Base-by-base conservation (phyloP, 2,113 vertebrate species). In the Uropsilus gracilis region DNA sequence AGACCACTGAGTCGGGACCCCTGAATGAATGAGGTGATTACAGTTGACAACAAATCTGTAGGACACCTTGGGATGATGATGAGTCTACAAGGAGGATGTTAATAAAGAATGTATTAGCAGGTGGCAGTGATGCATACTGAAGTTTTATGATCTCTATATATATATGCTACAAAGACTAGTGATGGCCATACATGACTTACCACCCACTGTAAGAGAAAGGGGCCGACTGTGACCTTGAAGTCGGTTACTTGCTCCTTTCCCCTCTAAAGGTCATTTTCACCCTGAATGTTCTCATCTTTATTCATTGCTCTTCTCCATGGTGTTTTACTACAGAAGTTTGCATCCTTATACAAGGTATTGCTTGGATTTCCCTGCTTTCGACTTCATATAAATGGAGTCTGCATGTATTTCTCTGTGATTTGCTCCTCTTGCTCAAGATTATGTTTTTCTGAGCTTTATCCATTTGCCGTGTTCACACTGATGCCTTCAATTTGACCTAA, bases 101-200 rank as follows among this genome's bases (percentile, higher is more conserved):
- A 87, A 66, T 50, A 71, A 37, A 66, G 83, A 94, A 87, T 37
- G 48, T 77, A 76, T 85, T 93, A 90, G 61, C 72, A 94, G 92
- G 85, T 85, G 81, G 66, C 61, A 48, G 55, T 55, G 34, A 80
- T 34, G 10, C 11, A 53, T 42, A 48, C 46, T 80, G 84, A 88
- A 61, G 55, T 39, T 61, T 88, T 88, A n/a, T n/a, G n/a, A n/a
- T n/a, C n/a, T n/a, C n/a, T n/a, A n/a, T n/a, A 72, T 9, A 59
- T 34, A 22, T 24, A 34, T 89, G n/a, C 18, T 69, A 72, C 22
- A 59, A 92, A 91, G 57, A 75, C 50, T 6, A 20, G 32, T 61
- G 87, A 61, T 73, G 32, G 73, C 66, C 30, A 44, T 22, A 22
- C 3, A 4, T 9, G 37, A 39, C 11, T 68, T 4, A 53, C 13